Evolutionary conservation across 2,888 invertebrate species (phyloP), one percentile per base, ranked within the genome.

Genomic region (Lucinisca nassula): DNA sequence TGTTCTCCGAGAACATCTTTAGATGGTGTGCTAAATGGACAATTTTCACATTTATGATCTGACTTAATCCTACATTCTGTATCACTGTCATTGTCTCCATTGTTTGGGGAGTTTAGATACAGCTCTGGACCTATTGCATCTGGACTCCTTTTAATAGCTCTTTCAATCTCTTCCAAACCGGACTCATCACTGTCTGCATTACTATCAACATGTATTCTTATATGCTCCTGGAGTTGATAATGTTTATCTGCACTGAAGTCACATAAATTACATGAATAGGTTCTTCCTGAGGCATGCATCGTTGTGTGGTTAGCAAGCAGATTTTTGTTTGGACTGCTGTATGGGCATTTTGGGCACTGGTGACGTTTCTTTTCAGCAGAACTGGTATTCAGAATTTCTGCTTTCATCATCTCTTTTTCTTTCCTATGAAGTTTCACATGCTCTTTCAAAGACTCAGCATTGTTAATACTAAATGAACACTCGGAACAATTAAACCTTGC

Each of bases 1-100:
- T 95, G 95, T n/a, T 87, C 87, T 17, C 88, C 88, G 3, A 95
- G 88, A n/a, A 88, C 90, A 75, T 91, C 91, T 32, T 92, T 91
- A 0, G 92, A 93, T 0, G 92, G 84, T 17, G 94, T 92, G 74
- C 92, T 92, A 85, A 91, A 95, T 21, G 95, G 95, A 88, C 95
- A 95, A 27, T 94, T 89, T n/a, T 94, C 93, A 87, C 95, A 95
- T 51, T 92, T 94, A 45, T 92, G 88, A 40, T 94, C 92, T 58
- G 83, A 78, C 49, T 88, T 82, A 40, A 77, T 84, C 6, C 82
- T 85, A 17, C 89, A 88, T 32, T 84, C 89, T 35, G 79, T 87
- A 27, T 88, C 91, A 70, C 85, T 85, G 32, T 92, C 92, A n/a
- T 82, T 77, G 14, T 92, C 92, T 35, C 79, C 80, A 2, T 70